Conservation (phyloP, 2,888 invertebrate genomes). For the Meta bourneti region DNA sequence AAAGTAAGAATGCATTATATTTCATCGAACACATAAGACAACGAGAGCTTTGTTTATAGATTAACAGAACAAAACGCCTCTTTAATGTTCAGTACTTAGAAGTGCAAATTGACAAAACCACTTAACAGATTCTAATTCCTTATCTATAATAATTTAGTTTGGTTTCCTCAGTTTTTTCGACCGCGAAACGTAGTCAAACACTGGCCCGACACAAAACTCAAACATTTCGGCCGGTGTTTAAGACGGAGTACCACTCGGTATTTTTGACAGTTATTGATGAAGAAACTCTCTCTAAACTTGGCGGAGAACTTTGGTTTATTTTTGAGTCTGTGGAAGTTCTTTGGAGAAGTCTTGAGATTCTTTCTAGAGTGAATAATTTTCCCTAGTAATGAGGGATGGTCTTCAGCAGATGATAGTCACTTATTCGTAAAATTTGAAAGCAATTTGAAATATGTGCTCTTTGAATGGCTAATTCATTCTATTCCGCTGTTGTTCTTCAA, state of each 20-base stretch:
- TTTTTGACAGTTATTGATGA: conserved; percentile 1
- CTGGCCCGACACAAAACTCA: background rate
- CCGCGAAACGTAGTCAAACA: background rate
- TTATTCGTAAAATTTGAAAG: background rate
- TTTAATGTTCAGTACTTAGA: too few species aligned
- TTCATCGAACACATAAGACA: too few species aligned
- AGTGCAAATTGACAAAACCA: too few species aligned
- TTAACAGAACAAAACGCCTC: too few species aligned
- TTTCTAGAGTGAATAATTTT: background rate
- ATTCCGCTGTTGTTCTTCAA: background rate
- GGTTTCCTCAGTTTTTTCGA: too few species aligned
- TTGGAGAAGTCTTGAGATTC: background rate
- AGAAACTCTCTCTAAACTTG: background rate
- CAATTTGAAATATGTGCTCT: background rate
- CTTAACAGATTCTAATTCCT: too few species aligned
- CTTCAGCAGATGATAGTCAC: background rate
- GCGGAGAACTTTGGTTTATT: background rate
- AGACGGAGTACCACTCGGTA: background rate
- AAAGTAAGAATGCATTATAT: too few species aligned
- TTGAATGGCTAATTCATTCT: background rate
- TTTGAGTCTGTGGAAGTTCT: background rate
- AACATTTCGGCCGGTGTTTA: background rate
- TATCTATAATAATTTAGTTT: too few species aligned
- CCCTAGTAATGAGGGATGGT: background rate
- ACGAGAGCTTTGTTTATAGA: too few species aligned